Evolutionary conservation across 1,140 invertebrate genomes (phyloP).

Genomic region (Lanistes nyassanus): DNA sequence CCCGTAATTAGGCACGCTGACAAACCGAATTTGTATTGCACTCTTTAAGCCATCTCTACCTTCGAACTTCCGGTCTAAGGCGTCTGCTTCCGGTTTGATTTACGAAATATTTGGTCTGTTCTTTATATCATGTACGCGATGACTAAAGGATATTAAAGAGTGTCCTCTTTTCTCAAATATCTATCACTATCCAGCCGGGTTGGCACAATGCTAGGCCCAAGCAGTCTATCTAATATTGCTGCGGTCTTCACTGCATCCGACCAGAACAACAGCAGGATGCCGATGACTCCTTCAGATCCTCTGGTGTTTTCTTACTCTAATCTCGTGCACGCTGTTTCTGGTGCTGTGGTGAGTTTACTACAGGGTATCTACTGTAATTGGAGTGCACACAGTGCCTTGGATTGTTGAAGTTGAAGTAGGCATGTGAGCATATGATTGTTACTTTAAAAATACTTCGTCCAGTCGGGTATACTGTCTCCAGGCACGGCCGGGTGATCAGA

Average conservation of each 20-base stretch:
- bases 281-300: too few relatives aligned
- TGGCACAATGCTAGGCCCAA: background rate
- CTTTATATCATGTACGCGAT: too few relatives aligned
- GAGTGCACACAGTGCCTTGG: background rate
- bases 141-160: too few relatives aligned
- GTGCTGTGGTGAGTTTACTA: constrained; percentile 45
- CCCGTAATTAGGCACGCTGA: too few relatives aligned
- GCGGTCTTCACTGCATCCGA: constrained; percentile 4
- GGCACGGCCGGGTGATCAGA: background rate
- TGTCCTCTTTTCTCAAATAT: too few relatives aligned
- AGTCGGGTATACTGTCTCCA: background rate
- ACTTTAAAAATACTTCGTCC: background rate
- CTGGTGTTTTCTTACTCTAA: constrained; percentile 50
- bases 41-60: too few relatives aligned
- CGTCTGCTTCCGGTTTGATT: too few relatives aligned
- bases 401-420: background rate
- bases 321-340: constrained; percentile 56
- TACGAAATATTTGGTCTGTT: too few relatives aligned
- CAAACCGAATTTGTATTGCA: too few relatives aligned
- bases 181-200: background rate
- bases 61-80: too few relatives aligned
- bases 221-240: background rate
- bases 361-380: background rate
- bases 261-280: constrained; percentile 15
- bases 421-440: background rate